These are phyloP conservation scores for Cebidichthys violaceus DNA, from an alignment of 2,113 vertebrate species.

Conservation along the genomic window DNA sequence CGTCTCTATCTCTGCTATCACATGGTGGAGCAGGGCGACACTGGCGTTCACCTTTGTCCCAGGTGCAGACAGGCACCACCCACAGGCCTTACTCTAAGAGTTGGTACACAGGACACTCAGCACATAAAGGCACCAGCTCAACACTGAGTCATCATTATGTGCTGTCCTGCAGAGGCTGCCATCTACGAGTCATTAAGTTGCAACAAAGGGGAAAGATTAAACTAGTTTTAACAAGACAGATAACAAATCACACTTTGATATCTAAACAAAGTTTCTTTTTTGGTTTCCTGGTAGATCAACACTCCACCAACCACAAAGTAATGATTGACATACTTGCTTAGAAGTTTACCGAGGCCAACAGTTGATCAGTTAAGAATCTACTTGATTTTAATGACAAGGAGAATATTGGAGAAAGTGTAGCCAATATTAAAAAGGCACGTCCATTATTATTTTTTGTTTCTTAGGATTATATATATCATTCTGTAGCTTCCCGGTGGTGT, in stretches of 20 bases:
- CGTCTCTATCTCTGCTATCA: slow-evolving; percentile 52
- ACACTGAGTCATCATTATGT: slow-evolving; percentile 5
- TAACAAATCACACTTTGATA: slow-evolving; percentile 7
- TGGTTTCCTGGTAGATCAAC: slow-evolving; percentile 13
- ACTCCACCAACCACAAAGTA: slow-evolving; percentile 17
- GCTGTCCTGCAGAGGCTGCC: slow-evolving; percentile 8
- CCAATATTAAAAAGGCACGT: no score
- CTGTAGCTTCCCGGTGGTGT: no score
- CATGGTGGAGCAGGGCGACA: slow-evolving; percentile 55
- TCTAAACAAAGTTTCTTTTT: slow-evolving; percentile 17
- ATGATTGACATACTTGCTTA: slow-evolving; percentile 27
- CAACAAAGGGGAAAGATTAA: slow-evolving; percentile 26
- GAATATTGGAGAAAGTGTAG: not conserved
- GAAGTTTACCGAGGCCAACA: slow-evolving; percentile 1
- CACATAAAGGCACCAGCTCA: slow-evolving; percentile 28
- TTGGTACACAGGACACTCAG: slow-evolving; percentile 22
- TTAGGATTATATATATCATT: no score
- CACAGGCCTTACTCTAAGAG: not conserved
- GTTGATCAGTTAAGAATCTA: not conserved
- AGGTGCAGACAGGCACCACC: slow-evolving; percentile 57
- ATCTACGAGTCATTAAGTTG: slow-evolving; percentile 13
- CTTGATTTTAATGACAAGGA: not conserved
- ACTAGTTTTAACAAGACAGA: slow-evolving; percentile 14
- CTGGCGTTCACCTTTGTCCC: slow-evolving; percentile 72
- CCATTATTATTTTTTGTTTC: no score